Percentiles rank a stretch among this genome's conserved stretches.
Conservation (phyloP, 2,797 vertebrate genomes). For the Jordanella pulchra region DNA sequence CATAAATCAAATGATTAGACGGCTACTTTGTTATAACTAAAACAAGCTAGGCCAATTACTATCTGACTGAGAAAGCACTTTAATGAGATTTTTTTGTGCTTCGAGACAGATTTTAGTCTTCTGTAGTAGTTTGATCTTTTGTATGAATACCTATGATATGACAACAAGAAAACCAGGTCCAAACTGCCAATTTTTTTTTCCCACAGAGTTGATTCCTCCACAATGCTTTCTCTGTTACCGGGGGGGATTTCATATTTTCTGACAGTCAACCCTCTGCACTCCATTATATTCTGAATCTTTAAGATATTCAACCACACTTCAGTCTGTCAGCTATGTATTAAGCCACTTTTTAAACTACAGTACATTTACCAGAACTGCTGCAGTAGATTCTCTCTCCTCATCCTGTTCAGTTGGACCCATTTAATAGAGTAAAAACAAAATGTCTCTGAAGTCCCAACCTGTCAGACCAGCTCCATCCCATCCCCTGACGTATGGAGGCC, state of each 20-base stretch:
- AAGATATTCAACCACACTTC: conserved; percentile 13
- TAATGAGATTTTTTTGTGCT: too few species aligned
- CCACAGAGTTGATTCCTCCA: background rate
- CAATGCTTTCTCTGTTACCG: conserved; percentile 7
- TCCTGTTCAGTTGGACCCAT: conserved; percentile 40
- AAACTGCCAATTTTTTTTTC: background rate
- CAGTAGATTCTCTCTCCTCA: conserved; percentile 22
- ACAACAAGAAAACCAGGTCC: background rate
- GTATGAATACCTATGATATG: background rate
- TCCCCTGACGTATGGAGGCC: conserved; percentile 4
- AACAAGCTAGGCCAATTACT: too few species aligned
- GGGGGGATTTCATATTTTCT: background rate
- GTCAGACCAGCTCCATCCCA: conserved; percentile 35
- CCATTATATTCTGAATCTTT: background rate
- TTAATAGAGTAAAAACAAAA: conserved; percentile 32
- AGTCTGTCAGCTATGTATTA: background rate
- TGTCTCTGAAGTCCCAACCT: conserved; percentile 26
- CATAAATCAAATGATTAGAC: too few species aligned
- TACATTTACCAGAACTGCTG: background rate
- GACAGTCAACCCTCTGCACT: background rate
- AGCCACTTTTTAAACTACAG: conserved; percentile 2
- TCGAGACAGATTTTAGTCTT: too few species aligned
- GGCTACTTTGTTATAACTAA: too few species aligned
- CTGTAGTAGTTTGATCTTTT: too few species aligned
- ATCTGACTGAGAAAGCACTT: too few species aligned